Evolutionary conservation across 53 echinoderm and acorn worm genomes (phyloP).

Genomic region (Arbacia lixula): DNA sequence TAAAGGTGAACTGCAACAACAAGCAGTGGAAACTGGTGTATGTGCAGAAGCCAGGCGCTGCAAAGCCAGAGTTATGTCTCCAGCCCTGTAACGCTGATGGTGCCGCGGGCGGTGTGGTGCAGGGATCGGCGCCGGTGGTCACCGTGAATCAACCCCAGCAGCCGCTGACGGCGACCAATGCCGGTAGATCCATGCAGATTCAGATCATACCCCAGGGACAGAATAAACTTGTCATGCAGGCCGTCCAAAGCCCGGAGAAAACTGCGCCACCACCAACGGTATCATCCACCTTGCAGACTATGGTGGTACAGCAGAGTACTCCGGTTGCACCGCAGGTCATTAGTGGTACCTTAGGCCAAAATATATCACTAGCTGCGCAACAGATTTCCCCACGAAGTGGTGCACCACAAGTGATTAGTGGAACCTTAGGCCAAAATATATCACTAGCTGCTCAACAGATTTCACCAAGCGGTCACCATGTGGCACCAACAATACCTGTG

Average conservation of each 20-base stretch:
- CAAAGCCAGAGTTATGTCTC: constrained; percentile 37
- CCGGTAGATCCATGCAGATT: constrained; percentile 14
- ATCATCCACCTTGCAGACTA: neutral
- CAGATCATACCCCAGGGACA: constrained; percentile 40
- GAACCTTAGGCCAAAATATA: no score
- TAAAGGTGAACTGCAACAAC: constrained; percentile 40
- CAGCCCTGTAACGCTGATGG: constrained; percentile 12
- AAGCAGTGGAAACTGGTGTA: constrained; percentile 45
- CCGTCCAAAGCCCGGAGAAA: neutral
- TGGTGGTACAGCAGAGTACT: constrained; percentile 21
- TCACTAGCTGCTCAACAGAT: no score
- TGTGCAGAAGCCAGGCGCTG: constrained; percentile 49
- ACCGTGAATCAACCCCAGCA: neutral
- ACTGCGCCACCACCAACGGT: neutral
- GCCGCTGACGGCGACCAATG: neutral
- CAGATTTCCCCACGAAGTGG: no score
- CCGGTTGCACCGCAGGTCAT: neutral
- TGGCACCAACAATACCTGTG: no score
- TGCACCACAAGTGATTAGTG: no score
- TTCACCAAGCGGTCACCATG: no score
- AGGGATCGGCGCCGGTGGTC: neutral
- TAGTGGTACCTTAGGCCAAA: no score
- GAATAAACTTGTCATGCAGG: constrained; percentile 44
- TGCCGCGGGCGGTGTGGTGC: neutral
- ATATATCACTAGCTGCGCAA: no score